A percentile compares a stretch with the other conserved stretches of the same genome.
phyloP scores from a whole-genome alignment of 2,888 invertebrate species.

The Clunio marinus region DNA sequence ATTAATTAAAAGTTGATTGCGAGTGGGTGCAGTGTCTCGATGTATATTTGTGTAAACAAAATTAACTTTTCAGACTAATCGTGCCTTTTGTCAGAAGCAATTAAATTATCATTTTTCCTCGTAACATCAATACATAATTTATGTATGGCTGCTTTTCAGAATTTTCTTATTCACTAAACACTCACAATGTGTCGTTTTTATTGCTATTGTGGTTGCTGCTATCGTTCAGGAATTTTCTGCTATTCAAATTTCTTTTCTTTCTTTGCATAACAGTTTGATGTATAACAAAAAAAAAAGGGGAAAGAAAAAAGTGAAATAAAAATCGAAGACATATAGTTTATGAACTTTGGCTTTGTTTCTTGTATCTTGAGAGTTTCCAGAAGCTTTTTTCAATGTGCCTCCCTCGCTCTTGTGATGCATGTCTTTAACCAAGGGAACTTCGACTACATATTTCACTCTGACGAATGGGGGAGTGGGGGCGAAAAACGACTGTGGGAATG shows the following conservation, averaged over 20 bases:
- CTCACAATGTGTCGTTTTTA: slow-evolving; percentile 22
- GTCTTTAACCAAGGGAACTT: slow-evolving; percentile 18
- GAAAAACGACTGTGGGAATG: slow-evolving; percentile 20
- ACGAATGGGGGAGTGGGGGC: slow-evolving; percentile 22
- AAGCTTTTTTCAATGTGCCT: background rate
- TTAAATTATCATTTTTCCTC: slow-evolving; percentile 34
- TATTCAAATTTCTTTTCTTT: background rate
- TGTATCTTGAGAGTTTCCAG: background rate
- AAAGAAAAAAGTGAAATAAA: background rate
- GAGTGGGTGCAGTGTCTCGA: background rate
- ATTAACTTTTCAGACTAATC: slow-evolving; percentile 34
- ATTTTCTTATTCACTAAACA: background rate
- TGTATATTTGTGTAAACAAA: background rate
- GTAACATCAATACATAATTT: background rate
- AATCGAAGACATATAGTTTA: slow-evolving; percentile 29
- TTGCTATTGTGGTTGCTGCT: background rate
- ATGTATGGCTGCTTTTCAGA: background rate
- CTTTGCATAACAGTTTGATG: slow-evolving; percentile 8
- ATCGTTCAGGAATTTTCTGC: background rate
- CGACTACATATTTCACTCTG: slow-evolving; percentile 6
- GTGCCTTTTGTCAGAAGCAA: slow-evolving; percentile 26
- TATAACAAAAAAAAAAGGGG: background rate
- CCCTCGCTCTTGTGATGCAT: background rate
- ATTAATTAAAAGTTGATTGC: slow-evolving; percentile 34
- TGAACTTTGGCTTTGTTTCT: slow-evolving; percentile 27